These are phyloP conservation scores for Tangara arthus DNA, from an alignment of 2,797 vertebrate genomes.

Conservation along the genomic window DNA sequence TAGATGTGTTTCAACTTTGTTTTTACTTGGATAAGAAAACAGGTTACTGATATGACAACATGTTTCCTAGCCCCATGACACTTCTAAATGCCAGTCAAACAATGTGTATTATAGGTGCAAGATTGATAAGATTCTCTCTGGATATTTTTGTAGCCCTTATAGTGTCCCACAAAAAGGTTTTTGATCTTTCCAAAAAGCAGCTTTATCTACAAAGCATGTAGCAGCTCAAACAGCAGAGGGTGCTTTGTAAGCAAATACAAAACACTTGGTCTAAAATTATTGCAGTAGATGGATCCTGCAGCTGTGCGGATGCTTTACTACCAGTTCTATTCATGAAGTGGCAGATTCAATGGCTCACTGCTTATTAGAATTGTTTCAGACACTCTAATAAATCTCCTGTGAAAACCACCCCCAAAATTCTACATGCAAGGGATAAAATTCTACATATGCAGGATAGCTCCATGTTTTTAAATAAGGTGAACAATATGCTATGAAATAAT, in stretches of 20 bases:
- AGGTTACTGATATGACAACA: not conserved
- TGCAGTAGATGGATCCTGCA: conserved; percentile 42
- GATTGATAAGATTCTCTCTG: not conserved
- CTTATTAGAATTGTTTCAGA: conserved; percentile 54
- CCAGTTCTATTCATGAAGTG: conserved; percentile 28
- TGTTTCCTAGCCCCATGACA: not conserved
- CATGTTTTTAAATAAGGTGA: conserved; percentile 63
- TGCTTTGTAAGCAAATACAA: conserved; percentile 62
- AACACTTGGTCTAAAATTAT: conserved; percentile 53
- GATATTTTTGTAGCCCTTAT: not conserved
- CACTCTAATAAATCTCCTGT: conserved; percentile 43
- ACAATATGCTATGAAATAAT: conserved; percentile 44
- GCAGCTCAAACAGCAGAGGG: conserved; percentile 58
- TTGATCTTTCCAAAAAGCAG: not conserved
- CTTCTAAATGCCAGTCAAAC: not conserved
- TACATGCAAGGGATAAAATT: conserved; percentile 18
- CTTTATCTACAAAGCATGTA: conserved; percentile 26
- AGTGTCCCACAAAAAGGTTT: not conserved
- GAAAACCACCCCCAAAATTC: conserved; percentile 21
- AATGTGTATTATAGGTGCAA: not conserved
- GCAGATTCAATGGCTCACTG: conserved; percentile 16
- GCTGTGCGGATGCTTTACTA: conserved; percentile 43
- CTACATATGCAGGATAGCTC: not conserved
- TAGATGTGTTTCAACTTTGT: not conserved
- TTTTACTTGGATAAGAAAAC: not conserved